phyloP scores from a whole-genome alignment of 2,797 vertebrate genomes.

The Gambusia yucatana region DNA sequence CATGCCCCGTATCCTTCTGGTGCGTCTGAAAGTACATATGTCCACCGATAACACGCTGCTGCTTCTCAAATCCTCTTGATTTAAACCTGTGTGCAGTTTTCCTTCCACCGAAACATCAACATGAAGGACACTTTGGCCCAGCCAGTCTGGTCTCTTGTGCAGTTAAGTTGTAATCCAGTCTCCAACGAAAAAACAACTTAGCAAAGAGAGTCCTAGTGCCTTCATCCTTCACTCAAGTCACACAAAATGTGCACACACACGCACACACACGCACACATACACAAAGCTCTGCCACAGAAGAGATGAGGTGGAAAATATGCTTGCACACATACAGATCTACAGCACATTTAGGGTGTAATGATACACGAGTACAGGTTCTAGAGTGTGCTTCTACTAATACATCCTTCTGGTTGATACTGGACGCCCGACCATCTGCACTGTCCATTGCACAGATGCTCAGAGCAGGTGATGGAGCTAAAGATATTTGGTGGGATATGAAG shows the following conservation, averaged over 20 bases:
- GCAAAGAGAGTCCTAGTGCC: constrained; percentile 6
- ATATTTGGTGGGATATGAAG: constrained; percentile 27
- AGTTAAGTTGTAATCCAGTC: constrained; percentile 24
- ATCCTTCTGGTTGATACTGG: constrained; percentile 46
- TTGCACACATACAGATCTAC: constrained; percentile 44
- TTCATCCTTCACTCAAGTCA: constrained; percentile 39
- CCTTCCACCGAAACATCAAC: constrained; percentile 15
- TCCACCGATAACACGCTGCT: constrained; percentile 35
- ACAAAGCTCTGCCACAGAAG: constrained; percentile 51
- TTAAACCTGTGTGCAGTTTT: constrained; percentile 36
- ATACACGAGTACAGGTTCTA: constrained; percentile 50
- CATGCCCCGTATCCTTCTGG: constrained; percentile 42
- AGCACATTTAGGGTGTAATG: constrained; percentile 57
- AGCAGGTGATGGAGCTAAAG: constrained; percentile 47
- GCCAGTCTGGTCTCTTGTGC: constrained; percentile 13
- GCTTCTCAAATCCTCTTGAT: constrained; percentile 33
- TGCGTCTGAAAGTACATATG: constrained; percentile 30
- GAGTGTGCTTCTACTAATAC: constrained; percentile 36
- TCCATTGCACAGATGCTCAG: constrained; percentile 52
- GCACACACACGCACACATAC: constrained; percentile 14
- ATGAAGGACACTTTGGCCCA: constrained; percentile 5
- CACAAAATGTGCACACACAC: constrained; percentile 19
- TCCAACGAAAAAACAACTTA: constrained; percentile 16
- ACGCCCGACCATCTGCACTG: constrained; percentile 28
- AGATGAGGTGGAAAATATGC: constrained; percentile 39